Conservation (phyloP, 2,797 vertebrate genomes). For the Hyperoplus immaculatus region DNA sequence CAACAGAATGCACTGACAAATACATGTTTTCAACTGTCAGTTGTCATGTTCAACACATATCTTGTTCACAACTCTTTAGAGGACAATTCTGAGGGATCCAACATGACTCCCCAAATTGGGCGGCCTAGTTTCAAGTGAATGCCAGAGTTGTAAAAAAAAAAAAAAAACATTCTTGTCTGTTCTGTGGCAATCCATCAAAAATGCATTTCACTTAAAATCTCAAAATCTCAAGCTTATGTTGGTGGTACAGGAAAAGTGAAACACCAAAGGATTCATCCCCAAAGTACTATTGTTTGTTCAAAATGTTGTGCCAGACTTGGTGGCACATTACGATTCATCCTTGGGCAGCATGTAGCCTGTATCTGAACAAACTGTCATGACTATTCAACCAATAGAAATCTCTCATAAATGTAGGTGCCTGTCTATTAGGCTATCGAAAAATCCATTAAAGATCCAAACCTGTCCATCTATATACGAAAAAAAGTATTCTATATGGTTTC, state of each 20-base stretch:
- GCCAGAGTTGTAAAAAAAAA: too few species aligned
- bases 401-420: too few species aligned
- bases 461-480: not conserved
- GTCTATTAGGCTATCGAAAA: not conserved
- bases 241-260: not conserved
- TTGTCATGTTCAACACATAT: not conserved
- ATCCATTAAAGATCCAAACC: not conserved
- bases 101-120: not conserved
- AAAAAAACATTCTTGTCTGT: not conserved
- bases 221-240: not conserved
- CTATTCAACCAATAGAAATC: not conserved
- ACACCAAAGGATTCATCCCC: not conserved
- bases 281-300: not conserved
- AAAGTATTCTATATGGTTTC: not conserved
- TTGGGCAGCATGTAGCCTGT: not conserved
- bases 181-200: not conserved
- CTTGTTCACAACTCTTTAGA: not conserved
- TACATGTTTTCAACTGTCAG: not conserved
- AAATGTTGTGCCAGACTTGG: not conserved
- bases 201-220: not conserved
- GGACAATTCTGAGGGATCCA: not conserved
- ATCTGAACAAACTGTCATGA: not conserved
- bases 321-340: not conserved
- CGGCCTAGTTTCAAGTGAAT: too few species aligned
- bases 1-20: not conserved